Evolutionary conservation across 2,113 vertebrate genomes (phyloP), one percentile per base, ranked within the genome.

Genomic region (Picathartes gymnocephalus): DNA sequence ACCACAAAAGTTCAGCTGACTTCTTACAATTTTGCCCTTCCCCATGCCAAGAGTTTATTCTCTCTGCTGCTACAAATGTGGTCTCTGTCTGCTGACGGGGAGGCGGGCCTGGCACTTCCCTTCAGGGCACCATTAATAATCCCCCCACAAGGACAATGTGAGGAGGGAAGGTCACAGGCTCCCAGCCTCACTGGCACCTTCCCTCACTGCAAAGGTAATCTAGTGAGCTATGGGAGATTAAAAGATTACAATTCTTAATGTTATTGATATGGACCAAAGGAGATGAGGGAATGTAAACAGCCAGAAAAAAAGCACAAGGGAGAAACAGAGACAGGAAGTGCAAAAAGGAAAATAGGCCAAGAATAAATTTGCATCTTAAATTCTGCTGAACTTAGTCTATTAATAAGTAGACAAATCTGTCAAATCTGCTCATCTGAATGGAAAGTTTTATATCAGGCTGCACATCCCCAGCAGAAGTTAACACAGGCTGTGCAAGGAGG

Each of bases 361-460:
- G 94, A 97, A 97, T 95, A 96, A 95, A 97, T 97, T 94, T 94
- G 40, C 95, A 95, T 97, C 78, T 76, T 69, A 93, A 94, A 80
- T 95, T 89, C 83, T 83, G 73, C 83, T 93, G 86, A 95, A 96
- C 20, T 77, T 84, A 91, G 54, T 94, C 83, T 82, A 89, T 91
- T 96, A 96, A 91, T 94, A 94, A 92, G 74, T 82, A 82, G 90
- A 87, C 39, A 94, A 94, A 92, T 96, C 78, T 66, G 74, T 89
- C 88, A 94, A 79, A 92, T 94, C 78, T 93, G 66, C 70, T 88
- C 54, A 79, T 95, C 68, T 94, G 81, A 92, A 78, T 82, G 39
- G 60, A 88, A 81, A 91, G 80, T 68, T 96, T 94, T 77, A 12
- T 62, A 51, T 57, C 40, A 70, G 39, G 42, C 44, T 81, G 44